Percentiles rank a stretch among this genome's conserved stretches.
phyloP scores from a whole-genome alignment of 23 tunicate genomes.

The Trididemnum nubilum region DNA sequence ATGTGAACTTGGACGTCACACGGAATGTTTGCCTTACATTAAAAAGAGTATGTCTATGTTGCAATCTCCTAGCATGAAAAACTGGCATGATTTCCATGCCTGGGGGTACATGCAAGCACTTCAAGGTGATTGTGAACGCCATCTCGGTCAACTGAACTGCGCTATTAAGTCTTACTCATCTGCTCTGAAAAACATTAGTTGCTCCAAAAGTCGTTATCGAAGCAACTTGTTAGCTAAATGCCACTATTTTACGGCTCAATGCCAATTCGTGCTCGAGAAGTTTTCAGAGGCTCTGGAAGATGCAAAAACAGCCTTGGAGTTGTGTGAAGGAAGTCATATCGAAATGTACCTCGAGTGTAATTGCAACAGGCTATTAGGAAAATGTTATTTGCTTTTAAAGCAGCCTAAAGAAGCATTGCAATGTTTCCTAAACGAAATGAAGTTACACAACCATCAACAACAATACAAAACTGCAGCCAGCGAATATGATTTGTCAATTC shows the following conservation, averaged over 20 bases:
- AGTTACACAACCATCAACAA: too few species aligned
- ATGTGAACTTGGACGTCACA: background rate
- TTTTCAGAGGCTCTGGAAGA: slow-evolving; percentile 4
- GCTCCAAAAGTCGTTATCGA: background rate
- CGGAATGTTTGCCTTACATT: background rate
- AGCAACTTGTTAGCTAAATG: background rate
- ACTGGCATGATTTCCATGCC: background rate
- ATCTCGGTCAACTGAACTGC: background rate
- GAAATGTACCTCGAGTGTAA: background rate
- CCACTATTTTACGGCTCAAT: background rate
- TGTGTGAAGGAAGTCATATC: background rate
- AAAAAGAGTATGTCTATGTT: background rate
- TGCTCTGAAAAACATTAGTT: background rate
- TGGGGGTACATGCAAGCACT: background rate
- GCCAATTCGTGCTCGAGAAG: background rate
- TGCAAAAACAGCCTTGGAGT: background rate
- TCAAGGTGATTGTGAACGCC: slow-evolving; percentile 3
- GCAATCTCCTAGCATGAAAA: background rate
- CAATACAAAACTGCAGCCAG: too few species aligned
- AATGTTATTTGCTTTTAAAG: background rate
- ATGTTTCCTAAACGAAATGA: background rate
- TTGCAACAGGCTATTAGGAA: background rate
- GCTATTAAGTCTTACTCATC: background rate
- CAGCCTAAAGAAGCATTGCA: background rate
- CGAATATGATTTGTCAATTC: too few species aligned